Base-by-base conservation (phyloP, 2,888 invertebrate genomes). In the Coelinius sp. region DNA sequence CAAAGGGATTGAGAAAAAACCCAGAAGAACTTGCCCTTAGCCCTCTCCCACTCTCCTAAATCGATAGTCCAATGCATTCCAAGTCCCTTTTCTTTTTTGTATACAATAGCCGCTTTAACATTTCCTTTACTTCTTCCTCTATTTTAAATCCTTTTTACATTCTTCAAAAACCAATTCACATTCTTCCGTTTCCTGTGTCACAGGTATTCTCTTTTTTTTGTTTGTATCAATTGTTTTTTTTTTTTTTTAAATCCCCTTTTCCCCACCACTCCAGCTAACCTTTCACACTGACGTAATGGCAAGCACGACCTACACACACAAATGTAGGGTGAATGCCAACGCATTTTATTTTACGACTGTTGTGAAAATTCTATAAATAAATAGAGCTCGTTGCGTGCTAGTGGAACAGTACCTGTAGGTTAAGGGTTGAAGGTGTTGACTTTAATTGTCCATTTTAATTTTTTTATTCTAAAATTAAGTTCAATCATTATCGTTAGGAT, bases 291-390 rank as follows among this genome's bases (percentile, higher is more conserved):
- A 75, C 72, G 73, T 70, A 73, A 75, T 75, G 46, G 63, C 65
- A 63, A 44, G 7, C 70, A 62, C 71, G 75, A 76, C 74, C 76
- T 71, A 74, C 59, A 56, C 56, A 56, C 70, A 70, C 73, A 71
- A 75, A 76, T 70, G n/a, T n/a, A 66, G 74, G 72, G 70, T 76
- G 69, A 71, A 75, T 75, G 70, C 69, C 75, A 59, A 65, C 35
- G 67, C 65, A 62, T 14, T 68, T 56, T 46, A n/a, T n/a, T 41
- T 17, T 35, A 31, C 59, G 35, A 35, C 22, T 31, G 24, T 38
- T 14, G 14, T 35, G 20, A 41, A 20, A n/a, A n/a, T 41, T 41
- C 68, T 68, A 68, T 68, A 68, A 68, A 68, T 68, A 69, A 62
- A 69, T 41, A 63, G 31, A 59, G 59, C 35, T 35, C 44, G 24